Evolutionary conservation across 2,797 vertebrate species (phyloP).

Genomic region (Myripristis murdjan): DNA sequence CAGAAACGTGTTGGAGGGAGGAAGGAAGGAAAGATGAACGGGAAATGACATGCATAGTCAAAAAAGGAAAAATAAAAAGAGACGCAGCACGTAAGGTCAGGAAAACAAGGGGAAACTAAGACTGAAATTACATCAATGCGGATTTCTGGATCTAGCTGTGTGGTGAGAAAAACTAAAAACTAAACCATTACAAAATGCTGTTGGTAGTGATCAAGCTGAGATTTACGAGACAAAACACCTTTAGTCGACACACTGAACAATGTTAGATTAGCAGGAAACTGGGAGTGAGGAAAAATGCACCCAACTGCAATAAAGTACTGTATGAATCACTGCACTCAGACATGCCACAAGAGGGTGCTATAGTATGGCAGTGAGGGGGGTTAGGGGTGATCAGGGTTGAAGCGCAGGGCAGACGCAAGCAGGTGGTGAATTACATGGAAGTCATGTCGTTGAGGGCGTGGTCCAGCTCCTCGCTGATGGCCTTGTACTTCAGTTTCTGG

Average conservation of each 20-base stretch:
- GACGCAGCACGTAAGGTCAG: slow-evolving; percentile 50
- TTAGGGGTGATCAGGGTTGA: slow-evolving; percentile 29
- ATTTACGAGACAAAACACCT: neutral
- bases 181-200: neutral
- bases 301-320: neutral
- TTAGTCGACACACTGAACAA: slow-evolving; percentile 16
- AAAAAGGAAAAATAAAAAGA: neutral
- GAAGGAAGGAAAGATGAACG: slow-evolving; percentile 31
- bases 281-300: slow-evolving; percentile 6
- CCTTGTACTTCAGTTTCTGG: slow-evolving; percentile 99
- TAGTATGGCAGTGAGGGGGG: neutral
- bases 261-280: neutral
- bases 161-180: neutral
- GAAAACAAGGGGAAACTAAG: neutral
- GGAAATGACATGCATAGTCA: slow-evolving; percentile 52
- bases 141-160: slow-evolving; percentile 5
- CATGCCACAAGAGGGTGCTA: slow-evolving; percentile 71
- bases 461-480: slow-evolving; percentile 99
- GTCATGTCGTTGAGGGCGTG: slow-evolving; percentile 99
- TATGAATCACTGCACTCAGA: slow-evolving; percentile 45
- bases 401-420: slow-evolving; percentile 59
- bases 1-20: slow-evolving; percentile 55
- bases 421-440: slow-evolving; percentile 94
- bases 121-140: neutral
- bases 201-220: neutral